These are phyloP conservation scores for Struthidea cinerea DNA, from an alignment of 2,113 vertebrate species.

Conservation along the genomic window DNA sequence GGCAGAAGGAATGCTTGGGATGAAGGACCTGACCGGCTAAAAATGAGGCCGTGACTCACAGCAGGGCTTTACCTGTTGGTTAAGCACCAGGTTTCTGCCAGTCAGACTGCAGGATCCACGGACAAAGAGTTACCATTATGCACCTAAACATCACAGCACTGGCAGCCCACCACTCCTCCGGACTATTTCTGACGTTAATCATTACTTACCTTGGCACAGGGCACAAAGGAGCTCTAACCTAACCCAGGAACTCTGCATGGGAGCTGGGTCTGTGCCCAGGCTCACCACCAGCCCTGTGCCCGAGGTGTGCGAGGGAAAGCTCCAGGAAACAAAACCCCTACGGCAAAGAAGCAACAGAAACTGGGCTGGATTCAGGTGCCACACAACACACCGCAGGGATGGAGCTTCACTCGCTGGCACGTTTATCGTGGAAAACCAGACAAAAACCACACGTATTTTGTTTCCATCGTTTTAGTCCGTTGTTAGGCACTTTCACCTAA, in stretches of 20 bases:
- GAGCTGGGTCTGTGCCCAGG: background rate
- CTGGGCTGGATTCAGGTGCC: background rate
- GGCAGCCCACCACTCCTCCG: background rate
- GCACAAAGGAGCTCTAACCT: background rate
- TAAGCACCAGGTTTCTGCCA: background rate
- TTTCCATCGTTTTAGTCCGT: background rate
- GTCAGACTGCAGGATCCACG: background rate
- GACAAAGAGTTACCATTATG: background rate
- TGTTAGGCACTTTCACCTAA: background rate
- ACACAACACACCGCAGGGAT: background rate
- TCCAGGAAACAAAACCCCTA: background rate
- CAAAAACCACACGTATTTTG: fast-evolving
- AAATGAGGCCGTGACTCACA: background rate
- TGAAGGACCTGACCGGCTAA: background rate
- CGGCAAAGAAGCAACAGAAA: background rate
- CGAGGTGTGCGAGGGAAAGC: fast-evolving
- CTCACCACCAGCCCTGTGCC: fast-evolving
- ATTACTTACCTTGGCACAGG: background rate
- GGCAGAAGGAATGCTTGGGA: background rate
- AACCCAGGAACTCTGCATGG: fast-evolving
- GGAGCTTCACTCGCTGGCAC: background rate
- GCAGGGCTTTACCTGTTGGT: background rate
- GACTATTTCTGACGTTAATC: background rate
- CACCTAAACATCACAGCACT: background rate
- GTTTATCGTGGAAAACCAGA: background rate